Conservation (phyloP, 2,113 vertebrate genomes). For the Benitochromis conjunctus region DNA sequence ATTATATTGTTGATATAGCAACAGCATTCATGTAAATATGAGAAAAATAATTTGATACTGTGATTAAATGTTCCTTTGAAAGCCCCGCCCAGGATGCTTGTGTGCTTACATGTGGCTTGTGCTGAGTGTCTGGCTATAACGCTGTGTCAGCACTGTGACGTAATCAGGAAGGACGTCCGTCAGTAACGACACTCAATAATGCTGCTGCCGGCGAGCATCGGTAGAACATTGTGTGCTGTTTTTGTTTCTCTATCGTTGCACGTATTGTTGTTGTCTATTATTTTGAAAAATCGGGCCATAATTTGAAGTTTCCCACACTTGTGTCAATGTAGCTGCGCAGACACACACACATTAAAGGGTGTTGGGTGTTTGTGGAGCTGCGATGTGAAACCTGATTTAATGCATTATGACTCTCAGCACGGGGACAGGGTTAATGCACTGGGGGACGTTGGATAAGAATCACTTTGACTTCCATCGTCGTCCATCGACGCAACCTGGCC, state of each 20-base stretch:
- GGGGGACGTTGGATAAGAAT: not conserved
- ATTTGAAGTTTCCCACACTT: not conserved
- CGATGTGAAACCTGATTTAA: not conserved
- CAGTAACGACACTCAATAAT: not conserved
- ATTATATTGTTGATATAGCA: not conserved
- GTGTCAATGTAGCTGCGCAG: not conserved
- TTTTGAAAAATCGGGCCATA: not conserved
- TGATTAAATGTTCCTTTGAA: not conserved
- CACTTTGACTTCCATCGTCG: not conserved
- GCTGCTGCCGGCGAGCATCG: not conserved
- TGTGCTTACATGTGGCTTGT: not conserved
- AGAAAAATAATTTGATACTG: not conserved
- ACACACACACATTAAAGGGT: not conserved
- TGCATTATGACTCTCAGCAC: not conserved
- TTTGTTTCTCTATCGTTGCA: not conserved
- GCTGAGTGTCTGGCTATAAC: not conserved
- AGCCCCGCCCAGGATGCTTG: not conserved
- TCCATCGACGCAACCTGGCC: rapidly evolving
- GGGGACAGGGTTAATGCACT: not conserved
- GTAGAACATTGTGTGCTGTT: not conserved
- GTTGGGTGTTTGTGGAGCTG: not conserved
- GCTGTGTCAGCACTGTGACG: not conserved
- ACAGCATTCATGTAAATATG: not conserved
- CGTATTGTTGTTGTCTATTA: rapidly evolving
- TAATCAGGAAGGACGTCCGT: not conserved